These are phyloP conservation scores for Pocillopora meandrina DNA, from an alignment of 92 coral and sea anemone genomes.

Conservation along the genomic window DNA sequence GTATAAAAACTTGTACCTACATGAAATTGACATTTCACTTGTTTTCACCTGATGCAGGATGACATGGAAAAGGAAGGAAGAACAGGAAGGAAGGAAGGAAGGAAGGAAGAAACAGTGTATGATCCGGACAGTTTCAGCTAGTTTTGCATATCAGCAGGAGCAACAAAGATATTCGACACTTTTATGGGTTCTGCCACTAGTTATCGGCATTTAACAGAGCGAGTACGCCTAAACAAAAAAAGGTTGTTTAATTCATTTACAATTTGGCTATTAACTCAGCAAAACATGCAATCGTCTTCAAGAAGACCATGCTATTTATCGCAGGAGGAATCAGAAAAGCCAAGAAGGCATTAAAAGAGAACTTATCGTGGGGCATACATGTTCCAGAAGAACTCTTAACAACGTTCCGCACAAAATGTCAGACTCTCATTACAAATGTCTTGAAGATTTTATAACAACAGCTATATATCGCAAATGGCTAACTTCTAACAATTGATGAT, in stretches of 20 bases:
- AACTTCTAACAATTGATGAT: slow-evolving; percentile 34
- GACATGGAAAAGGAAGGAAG: slow-evolving; percentile 50
- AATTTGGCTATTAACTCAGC: slow-evolving; percentile 48
- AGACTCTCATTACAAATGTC: slow-evolving; percentile 11
- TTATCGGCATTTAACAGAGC: neutral
- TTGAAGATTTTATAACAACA: slow-evolving; percentile 33
- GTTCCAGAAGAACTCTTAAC: slow-evolving; percentile 50
- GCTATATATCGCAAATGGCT: slow-evolving; percentile 52
- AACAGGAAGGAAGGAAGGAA: no score
- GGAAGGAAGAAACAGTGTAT: slow-evolving; percentile 37
- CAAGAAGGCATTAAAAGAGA: slow-evolving; percentile 59
- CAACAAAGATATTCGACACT: slow-evolving; percentile 47
- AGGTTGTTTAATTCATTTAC: slow-evolving; percentile 36
- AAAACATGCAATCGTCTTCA: slow-evolving; percentile 52
- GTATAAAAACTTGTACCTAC: no score
- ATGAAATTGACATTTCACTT: neutral
- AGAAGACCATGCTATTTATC: slow-evolving; percentile 52
- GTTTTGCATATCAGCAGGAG: slow-evolving; percentile 48
- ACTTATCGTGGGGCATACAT: slow-evolving; percentile 44
- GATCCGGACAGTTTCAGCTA: slow-evolving; percentile 30
- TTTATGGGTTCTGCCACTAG: slow-evolving; percentile 24
- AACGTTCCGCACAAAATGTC: slow-evolving; percentile 26
- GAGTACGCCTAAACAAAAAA: neutral
- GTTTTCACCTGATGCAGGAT: slow-evolving; percentile 29
- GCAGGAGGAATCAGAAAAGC: slow-evolving; percentile 39